Evolutionary conservation across 2,888 invertebrate genomes (phyloP).

Genomic region (Pseudeuparius sepicola): DNA sequence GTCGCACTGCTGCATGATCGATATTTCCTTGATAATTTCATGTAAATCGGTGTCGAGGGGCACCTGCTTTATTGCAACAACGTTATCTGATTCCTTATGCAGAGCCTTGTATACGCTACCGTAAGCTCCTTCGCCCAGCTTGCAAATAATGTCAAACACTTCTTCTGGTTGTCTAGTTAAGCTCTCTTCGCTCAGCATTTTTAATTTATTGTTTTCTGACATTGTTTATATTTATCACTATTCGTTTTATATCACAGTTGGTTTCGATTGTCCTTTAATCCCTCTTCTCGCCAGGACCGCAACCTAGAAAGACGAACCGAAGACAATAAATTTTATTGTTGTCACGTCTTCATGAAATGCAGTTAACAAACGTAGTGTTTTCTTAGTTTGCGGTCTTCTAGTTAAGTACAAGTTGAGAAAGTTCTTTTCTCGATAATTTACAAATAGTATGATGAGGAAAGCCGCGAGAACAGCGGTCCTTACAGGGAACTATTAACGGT

Average conservation of each 20-base stretch:
- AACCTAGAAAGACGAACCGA: conserved; percentile 25
- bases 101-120: conserved; percentile 97
- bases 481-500: too few species aligned
- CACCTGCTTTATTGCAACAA: conserved; percentile 96
- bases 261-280: too few species aligned
- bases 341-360: too few species aligned
- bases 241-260: too few species aligned
- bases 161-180: conserved; percentile 96
- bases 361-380: too few species aligned
- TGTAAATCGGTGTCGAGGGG: conserved; percentile 98
- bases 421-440: too few species aligned
- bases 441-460: too few species aligned
- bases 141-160: conserved; percentile 98
- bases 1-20: conserved; percentile 99
- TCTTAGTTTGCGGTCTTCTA: too few species aligned
- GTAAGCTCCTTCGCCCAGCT: conserved; percentile 95
- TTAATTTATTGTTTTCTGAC: conserved; percentile 46
- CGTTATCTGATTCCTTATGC: conserved; percentile 94
- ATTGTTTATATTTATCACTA: too few species aligned
- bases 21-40: conserved; percentile 99
- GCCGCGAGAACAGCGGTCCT: too few species aligned
- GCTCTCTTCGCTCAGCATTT: conserved; percentile 94
- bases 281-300: too few species aligned
- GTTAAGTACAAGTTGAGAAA: too few species aligned
- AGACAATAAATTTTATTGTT: conserved; percentile 25